These are phyloP conservation scores for Eupithecia subfuscata DNA, from an alignment of 2,888 invertebrate genomes.

Conservation along the genomic window DNA sequence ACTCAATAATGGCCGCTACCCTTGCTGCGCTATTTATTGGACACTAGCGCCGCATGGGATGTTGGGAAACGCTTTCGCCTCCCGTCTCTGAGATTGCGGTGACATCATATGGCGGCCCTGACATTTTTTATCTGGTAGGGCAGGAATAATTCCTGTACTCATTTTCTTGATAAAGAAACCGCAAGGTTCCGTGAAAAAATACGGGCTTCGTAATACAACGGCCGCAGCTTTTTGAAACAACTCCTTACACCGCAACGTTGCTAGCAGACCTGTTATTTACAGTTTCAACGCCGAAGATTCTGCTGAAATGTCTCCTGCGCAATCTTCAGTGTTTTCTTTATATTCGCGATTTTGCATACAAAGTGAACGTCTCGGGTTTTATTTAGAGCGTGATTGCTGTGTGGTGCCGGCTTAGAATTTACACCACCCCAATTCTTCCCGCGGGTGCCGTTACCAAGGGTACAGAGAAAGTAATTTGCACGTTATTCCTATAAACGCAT, in stretches of 20 bases:
- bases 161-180: background rate
- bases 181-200: background rate
- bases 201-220: background rate
- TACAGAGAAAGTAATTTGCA: too few relatives aligned
- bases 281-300: background rate
- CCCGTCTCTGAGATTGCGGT: background rate
- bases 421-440: too few relatives aligned
- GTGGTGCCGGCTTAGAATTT: too few relatives aligned
- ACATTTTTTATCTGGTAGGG: background rate
- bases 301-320: background rate
- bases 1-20: background rate
- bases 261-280: too few relatives aligned
- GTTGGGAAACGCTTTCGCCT: background rate
- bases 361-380: background rate
- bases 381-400: too few relatives aligned
- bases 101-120: background rate
- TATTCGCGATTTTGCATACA: background rate
- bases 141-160: background rate
- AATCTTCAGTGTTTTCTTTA: background rate
- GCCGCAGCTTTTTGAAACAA: too few relatives aligned
- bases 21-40: background rate
- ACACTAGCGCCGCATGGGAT: background rate
- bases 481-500: too few relatives aligned
- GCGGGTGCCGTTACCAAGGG: too few relatives aligned
- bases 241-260: too few relatives aligned